phyloP scores from a whole-genome alignment of 2,888 invertebrate genomes.

The Petrophora chlorosata region DNA sequence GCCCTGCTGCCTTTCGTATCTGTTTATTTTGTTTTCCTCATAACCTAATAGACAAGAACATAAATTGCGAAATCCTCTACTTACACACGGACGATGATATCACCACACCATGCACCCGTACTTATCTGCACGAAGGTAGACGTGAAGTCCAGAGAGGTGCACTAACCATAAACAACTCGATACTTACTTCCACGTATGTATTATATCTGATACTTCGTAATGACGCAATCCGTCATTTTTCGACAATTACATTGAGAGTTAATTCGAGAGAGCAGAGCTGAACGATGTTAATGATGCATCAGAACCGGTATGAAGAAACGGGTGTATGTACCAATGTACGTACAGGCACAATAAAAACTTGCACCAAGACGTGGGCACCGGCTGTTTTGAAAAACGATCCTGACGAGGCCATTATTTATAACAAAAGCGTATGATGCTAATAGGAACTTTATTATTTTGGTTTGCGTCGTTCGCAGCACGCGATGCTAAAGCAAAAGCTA shows the following conservation, averaged over 20 bases:
- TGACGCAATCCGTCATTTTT: constrained; percentile 57
- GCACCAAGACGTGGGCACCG: constrained; percentile 47
- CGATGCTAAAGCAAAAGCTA: constrained; percentile 49
- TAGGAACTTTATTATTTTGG: constrained; percentile 60
- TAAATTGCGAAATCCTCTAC: constrained; percentile 28
- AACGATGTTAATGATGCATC: constrained; percentile 64
- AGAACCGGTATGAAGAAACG: constrained; percentile 59
- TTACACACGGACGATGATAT: constrained; percentile 31
- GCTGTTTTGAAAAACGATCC: constrained; percentile 64
- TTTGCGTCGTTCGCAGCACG: constrained; percentile 54
- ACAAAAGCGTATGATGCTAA: constrained; percentile 68
- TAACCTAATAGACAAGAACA: constrained; percentile 31
- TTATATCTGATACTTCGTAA: constrained; percentile 37
- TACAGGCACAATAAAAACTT: constrained; percentile 58
- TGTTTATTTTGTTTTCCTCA: constrained; percentile 37
- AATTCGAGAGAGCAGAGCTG: constrained; percentile 53
- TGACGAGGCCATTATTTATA: constrained; percentile 67
- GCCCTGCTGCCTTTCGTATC: constrained; percentile 57
- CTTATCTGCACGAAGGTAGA: constrained; percentile 5
- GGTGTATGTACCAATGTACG: constrained; percentile 28
- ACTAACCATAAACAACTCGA: no score
- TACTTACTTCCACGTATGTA: no score
- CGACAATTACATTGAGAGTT: constrained; percentile 55
- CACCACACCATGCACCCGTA: no score
- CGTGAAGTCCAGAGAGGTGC: constrained; percentile 4